Conservation (phyloP, 2,888 invertebrate genomes). For the Oconnorella tubifera region DNA sequence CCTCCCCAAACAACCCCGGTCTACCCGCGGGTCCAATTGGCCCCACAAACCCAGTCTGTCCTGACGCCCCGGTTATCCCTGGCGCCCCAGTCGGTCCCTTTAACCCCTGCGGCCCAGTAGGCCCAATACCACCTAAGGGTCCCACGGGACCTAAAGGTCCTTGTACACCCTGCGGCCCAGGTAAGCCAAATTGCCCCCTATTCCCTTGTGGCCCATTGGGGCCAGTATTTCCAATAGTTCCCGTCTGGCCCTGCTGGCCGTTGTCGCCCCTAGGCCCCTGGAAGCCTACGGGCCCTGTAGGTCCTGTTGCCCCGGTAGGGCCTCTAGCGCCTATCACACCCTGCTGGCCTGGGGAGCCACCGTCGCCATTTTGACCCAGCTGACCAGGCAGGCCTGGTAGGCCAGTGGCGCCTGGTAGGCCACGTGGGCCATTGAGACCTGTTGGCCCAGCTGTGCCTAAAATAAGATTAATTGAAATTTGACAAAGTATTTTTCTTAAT, state of each 20-base stretch:
- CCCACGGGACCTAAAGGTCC: conserved; percentile 1
- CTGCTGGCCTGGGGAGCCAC: too few relatives aligned
- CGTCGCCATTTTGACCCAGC: too few relatives aligned
- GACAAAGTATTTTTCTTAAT: too few relatives aligned
- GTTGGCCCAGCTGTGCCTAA: too few relatives aligned
- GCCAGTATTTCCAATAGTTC: not conserved
- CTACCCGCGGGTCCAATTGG: conserved; percentile 1
- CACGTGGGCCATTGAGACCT: too few relatives aligned
- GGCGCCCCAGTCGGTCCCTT: conserved; percentile 9
- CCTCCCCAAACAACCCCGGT: too few relatives aligned
- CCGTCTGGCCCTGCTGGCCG: conserved; percentile 2
- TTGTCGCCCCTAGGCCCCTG: not conserved
- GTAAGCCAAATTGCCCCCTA: not conserved
- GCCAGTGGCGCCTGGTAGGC: conserved; percentile 15
- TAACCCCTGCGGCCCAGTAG: conserved; percentile 15
- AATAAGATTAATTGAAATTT: too few relatives aligned
- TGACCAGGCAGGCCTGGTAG: not conserved
- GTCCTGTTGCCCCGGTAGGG: conserved; percentile 2
- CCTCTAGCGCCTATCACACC: not conserved
- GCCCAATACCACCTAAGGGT: not conserved
- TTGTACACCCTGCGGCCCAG: not conserved
- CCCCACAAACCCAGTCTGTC: conserved; percentile 1
- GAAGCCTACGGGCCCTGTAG: not conserved
- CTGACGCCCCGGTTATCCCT: conserved; percentile 9
- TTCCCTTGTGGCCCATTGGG: not conserved